Percentiles rank a stretch among this genome's conserved stretches.
These are phyloP conservation scores for Trachymyrmex cornetzi DNA, from an alignment of 1,140 invertebrate species.

Conservation along the genomic window DNA sequence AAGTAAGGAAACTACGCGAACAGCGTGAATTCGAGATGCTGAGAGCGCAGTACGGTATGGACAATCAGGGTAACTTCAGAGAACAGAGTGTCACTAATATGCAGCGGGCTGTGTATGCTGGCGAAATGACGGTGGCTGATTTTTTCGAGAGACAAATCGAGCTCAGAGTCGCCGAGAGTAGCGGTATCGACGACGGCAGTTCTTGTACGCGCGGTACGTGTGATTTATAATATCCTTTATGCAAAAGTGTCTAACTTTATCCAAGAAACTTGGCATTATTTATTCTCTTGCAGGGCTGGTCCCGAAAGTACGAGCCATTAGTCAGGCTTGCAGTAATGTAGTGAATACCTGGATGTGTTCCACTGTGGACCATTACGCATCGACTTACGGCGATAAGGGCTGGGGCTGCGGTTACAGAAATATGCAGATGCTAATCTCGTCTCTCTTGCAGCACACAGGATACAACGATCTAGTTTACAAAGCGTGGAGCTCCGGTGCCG, in stretches of 20 bases:
- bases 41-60: constrained; percentile 95
- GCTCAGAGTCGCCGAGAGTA: constrained; percentile 91
- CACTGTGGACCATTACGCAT: constrained; percentile 94
- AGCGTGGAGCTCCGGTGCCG: constrained; percentile 83
- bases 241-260: not conserved
- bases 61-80: constrained; percentile 93
- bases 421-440: constrained; percentile 96
- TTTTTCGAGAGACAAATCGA: constrained; percentile 94
- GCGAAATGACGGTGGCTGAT: constrained; percentile 94
- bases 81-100: constrained; percentile 94
- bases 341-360: constrained; percentile 91
- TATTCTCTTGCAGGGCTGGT: constrained; percentile 89
- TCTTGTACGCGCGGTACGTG: constrained; percentile 90
- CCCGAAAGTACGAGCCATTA: constrained; percentile 90
- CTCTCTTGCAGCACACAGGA: constrained; percentile 91
- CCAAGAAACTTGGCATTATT: not conserved
- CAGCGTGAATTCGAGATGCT: constrained; percentile 94
- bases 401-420: constrained; percentile 97
- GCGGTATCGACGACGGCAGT: constrained; percentile 93
- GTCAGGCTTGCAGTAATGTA: constrained; percentile 90
- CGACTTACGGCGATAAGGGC: constrained; percentile 94
- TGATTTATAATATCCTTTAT: not conserved
- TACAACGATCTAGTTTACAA: constrained; percentile 91
- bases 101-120: constrained; percentile 93
- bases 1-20: constrained; percentile 91